These are phyloP conservation scores for Darevskia nairensis DNA, from an alignment of 2,797 vertebrate genomes.

Conservation along the genomic window DNA sequence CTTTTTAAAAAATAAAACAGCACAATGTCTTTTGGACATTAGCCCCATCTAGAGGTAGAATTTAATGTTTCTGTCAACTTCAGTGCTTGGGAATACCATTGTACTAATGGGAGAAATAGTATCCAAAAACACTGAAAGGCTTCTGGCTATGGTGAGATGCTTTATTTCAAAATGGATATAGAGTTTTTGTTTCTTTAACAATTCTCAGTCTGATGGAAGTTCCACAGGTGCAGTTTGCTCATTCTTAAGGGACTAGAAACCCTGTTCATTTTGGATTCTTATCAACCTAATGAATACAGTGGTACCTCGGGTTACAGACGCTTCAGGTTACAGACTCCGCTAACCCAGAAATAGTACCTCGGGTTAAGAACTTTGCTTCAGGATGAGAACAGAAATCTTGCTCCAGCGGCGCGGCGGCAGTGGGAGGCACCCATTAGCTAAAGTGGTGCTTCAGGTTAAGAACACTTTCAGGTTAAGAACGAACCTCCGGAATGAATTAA, in stretches of 20 bases:
- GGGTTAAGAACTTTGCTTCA: too few relatives aligned
- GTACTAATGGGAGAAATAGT: neutral
- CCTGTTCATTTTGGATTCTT: neutral
- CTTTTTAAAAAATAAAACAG: neutral
- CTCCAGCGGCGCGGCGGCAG: too few relatives aligned
- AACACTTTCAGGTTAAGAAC: too few relatives aligned
- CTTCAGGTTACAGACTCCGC: too few relatives aligned
- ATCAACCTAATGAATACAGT: neutral
- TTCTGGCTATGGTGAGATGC: neutral
- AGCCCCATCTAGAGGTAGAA: constrained; percentile 77
- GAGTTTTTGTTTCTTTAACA: neutral
- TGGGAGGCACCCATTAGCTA: too few relatives aligned
- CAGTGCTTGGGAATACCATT: neutral
- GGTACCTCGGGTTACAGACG: too few relatives aligned
- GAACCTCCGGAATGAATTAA: too few relatives aligned
- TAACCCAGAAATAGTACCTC: too few relatives aligned
- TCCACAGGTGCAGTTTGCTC: neutral
- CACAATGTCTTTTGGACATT: constrained; percentile 19
- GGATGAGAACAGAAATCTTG: too few relatives aligned
- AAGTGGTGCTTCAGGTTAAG: too few relatives aligned
- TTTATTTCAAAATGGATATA: neutral
- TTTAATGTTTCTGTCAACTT: neutral
- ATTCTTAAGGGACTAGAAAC: neutral
- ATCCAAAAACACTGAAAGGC: neutral
- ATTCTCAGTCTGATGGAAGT: neutral